Conservation (phyloP, 2,888 invertebrate species). For the Drosophila colorata region DNA sequence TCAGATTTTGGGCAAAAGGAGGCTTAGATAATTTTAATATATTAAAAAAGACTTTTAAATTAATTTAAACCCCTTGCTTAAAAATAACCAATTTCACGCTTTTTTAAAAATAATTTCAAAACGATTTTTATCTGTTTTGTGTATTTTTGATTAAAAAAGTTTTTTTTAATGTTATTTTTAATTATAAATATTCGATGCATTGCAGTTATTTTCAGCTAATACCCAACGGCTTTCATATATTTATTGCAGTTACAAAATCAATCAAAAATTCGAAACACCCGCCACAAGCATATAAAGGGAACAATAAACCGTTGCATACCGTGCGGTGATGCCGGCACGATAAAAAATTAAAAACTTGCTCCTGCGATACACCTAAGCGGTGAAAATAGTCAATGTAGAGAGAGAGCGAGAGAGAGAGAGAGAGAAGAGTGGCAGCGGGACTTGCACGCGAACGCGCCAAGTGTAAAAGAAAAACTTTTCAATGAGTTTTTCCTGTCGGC, state of each 20-base stretch:
- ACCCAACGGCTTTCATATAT: not conserved
- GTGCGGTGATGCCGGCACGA: conserved; percentile 42
- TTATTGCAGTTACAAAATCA: conserved; percentile 10
- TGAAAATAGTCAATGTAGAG: conserved; percentile 30
- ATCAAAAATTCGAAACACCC: conserved; percentile 4
- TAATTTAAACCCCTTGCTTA: no score
- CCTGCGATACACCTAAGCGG: conserved; percentile 68
- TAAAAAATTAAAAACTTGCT: conserved; percentile 82
- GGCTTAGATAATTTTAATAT: no score
- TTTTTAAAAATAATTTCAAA: no score
- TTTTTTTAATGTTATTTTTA: no score
- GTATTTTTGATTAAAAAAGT: no score
- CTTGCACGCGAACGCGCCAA: conserved; percentile 67
- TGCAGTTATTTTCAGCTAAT: not conserved
- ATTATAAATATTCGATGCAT: no score
- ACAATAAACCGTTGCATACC: conserved; percentile 41
- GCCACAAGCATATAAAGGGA: conserved; percentile 5
- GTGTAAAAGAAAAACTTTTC: conserved; percentile 82
- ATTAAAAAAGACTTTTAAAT: no score
- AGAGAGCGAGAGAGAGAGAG: not conserved
- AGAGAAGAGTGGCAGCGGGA: conserved; percentile 16
- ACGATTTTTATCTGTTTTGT: no score
- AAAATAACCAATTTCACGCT: no score
- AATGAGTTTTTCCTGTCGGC: conserved; percentile 82
- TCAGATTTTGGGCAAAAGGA: no score